Evolutionary conservation across 2,888 invertebrate genomes (phyloP).

Genomic region (Drosophila kuntzei): DNA sequence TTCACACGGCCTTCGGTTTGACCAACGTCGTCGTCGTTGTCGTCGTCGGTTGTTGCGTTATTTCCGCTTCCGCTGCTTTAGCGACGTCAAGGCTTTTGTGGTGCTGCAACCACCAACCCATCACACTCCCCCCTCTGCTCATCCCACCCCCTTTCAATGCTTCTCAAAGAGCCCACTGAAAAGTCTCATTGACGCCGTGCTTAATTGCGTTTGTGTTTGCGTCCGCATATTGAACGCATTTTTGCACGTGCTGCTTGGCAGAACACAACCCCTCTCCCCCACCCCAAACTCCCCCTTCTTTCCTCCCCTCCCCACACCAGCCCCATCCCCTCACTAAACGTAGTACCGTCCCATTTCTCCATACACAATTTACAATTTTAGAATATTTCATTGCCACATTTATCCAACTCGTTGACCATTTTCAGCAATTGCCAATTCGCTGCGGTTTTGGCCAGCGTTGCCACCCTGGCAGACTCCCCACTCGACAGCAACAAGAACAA

Average conservation of each 20-base stretch:
- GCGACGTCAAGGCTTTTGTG: constrained; percentile 37
- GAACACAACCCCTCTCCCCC: not conserved
- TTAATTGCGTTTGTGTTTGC: constrained; percentile 81
- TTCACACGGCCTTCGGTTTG: constrained; percentile 64
- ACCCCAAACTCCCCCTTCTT: no score
- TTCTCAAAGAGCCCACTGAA: not conserved
- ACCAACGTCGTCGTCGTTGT: constrained; percentile 52
- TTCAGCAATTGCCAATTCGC: constrained; percentile 62
- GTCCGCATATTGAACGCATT: constrained; percentile 74
- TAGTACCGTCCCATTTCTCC: constrained; percentile 20
- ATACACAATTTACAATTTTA: constrained; percentile 66
- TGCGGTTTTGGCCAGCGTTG: constrained; percentile 62
- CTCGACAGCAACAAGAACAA: not conserved
- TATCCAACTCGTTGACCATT: constrained; percentile 39
- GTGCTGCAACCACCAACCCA: constrained; percentile 7
- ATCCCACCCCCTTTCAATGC: not conserved
- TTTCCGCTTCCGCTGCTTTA: constrained; percentile 71
- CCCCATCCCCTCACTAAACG: constrained; percentile 38
- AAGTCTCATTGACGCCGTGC: constrained; percentile 78
- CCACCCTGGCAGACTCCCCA: constrained; percentile 34
- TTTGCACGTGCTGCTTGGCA: constrained; percentile 70
- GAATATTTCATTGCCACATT: constrained; percentile 68
- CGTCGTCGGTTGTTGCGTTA: constrained; percentile 61
- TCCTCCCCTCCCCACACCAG: not conserved
- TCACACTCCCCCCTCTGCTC: not conserved